A percentile compares a stretch with the other conserved stretches of the same genome.
These are phyloP conservation scores for Meta bourneti DNA, from an alignment of 2,888 invertebrate genomes.

Conservation along the genomic window DNA sequence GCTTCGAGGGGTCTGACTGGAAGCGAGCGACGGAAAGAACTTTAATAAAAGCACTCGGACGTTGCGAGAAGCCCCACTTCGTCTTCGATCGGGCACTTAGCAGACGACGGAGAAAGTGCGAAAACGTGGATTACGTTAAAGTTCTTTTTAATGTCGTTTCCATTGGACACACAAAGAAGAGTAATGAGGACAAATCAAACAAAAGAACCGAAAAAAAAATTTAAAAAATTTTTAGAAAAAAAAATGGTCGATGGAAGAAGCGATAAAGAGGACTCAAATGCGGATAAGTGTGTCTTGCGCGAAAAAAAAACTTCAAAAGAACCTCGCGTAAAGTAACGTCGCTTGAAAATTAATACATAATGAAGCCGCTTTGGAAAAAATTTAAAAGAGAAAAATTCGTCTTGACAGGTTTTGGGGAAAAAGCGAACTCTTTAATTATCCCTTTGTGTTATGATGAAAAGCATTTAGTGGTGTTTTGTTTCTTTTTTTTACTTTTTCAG, in stretches of 20 bases:
- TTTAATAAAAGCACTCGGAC: not conserved
- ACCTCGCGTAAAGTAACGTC: not conserved
- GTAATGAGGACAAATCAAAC: not conserved
- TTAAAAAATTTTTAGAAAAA: not conserved
- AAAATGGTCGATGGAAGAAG: not conserved
- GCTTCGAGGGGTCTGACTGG: constrained; percentile 1
- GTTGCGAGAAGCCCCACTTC: not conserved
- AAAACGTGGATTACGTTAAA: not conserved
- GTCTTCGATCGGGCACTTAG: no score
- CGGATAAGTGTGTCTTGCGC: not conserved
- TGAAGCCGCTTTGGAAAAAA: not conserved
- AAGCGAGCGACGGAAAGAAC: not conserved
- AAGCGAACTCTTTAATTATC: constrained; percentile 13
- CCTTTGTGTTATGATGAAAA: constrained; percentile 9
- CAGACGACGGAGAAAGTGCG: not conserved
- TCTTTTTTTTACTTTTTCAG: not conserved
- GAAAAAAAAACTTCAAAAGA: not conserved
- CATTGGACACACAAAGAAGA: not conserved
- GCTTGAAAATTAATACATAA: not conserved
- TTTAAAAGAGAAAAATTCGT: not conserved
- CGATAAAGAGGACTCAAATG: not conserved
- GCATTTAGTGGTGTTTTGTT: not conserved
- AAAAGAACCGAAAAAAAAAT: not conserved
- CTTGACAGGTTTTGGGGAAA: not conserved
- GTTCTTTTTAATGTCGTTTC: not conserved